phyloP scores from a whole-genome alignment of 2,888 invertebrate species.

The Disparrhopalites patrizii region DNA sequence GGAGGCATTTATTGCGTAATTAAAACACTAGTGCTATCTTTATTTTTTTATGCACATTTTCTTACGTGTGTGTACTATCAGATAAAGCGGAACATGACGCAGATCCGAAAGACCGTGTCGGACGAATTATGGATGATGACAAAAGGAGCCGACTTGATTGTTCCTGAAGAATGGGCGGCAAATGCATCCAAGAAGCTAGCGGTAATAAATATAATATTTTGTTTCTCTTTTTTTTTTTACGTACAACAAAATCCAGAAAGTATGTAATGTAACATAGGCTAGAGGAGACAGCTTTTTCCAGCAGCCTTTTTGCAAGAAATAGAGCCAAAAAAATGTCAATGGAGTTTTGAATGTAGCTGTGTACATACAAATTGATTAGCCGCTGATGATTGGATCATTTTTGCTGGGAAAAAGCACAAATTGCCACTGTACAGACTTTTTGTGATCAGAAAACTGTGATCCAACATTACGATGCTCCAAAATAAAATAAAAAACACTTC shows the following conservation, averaged over 20 bases:
- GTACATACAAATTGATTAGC: too few relatives aligned
- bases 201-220: conserved; percentile 48
- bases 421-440: too few relatives aligned
- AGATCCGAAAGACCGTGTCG: conserved; percentile 69
- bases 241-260: background rate
- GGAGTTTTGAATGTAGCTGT: too few relatives aligned
- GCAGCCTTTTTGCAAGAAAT: too few relatives aligned
- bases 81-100: conserved; percentile 72
- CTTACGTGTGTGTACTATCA: conserved; percentile 50
- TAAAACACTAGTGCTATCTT: too few relatives aligned
- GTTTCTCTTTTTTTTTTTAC: background rate
- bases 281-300: too few relatives aligned
- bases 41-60: background rate
- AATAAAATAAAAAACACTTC: too few relatives aligned
- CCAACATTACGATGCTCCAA: too few relatives aligned
- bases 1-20: background rate
- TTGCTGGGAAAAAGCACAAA: too few relatives aligned
- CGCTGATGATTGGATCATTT: too few relatives aligned
- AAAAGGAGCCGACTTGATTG: conserved; percentile 60
- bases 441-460: too few relatives aligned
- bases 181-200: conserved; percentile 60
- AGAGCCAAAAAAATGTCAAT: background rate
- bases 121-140: conserved; percentile 75
- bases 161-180: conserved; percentile 74
- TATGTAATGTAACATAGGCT: background rate